phyloP scores from a whole-genome alignment of 2,888 invertebrate species.

The Drosophila pseudotakahashii region DNA sequence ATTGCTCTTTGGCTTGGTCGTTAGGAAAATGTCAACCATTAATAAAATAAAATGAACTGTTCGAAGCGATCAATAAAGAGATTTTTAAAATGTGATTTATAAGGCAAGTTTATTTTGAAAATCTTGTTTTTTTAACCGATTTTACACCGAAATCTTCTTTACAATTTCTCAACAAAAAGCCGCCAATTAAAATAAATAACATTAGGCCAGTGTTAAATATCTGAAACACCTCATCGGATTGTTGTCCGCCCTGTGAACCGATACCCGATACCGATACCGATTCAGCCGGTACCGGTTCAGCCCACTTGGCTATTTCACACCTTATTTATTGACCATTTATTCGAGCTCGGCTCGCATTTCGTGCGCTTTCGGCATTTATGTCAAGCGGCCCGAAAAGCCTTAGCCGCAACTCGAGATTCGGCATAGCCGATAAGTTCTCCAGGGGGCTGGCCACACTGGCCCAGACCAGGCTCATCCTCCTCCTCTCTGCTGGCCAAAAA shows the following conservation, averaged over 20 bases:
- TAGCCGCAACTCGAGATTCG: slow-evolving; percentile 47
- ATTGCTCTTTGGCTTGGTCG: not conserved
- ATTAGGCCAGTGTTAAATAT: slow-evolving; percentile 38
- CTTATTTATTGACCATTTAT: slow-evolving; percentile 81
- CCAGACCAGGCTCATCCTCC: slow-evolving; percentile 9
- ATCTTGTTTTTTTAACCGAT: too few species aligned
- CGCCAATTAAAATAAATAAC: slow-evolving; percentile 34
- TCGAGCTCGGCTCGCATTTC: slow-evolving; percentile 52
- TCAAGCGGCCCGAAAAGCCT: slow-evolving; percentile 57
- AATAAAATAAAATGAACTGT: not conserved
- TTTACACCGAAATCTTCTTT: too few species aligned
- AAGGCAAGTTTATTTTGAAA: too few species aligned
- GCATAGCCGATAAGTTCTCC: slow-evolving; percentile 53
- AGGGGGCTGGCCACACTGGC: slow-evolving; percentile 66
- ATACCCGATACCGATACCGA: slow-evolving; percentile 24
- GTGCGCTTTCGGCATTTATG: slow-evolving; percentile 79
- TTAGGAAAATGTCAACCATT: not conserved
- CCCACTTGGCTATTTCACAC: slow-evolving; percentile 81
- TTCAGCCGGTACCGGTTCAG: slow-evolving; percentile 28
- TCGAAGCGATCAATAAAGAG: not conserved
- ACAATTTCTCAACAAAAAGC: not conserved
- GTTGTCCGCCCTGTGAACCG: slow-evolving; percentile 1
- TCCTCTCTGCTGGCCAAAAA: slow-evolving; percentile 49
- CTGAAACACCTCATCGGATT: slow-evolving; percentile 17
- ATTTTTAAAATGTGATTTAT: too few species aligned